phyloP scores from a whole-genome alignment of 2,113 vertebrate species.

The Riparia riparia region DNA sequence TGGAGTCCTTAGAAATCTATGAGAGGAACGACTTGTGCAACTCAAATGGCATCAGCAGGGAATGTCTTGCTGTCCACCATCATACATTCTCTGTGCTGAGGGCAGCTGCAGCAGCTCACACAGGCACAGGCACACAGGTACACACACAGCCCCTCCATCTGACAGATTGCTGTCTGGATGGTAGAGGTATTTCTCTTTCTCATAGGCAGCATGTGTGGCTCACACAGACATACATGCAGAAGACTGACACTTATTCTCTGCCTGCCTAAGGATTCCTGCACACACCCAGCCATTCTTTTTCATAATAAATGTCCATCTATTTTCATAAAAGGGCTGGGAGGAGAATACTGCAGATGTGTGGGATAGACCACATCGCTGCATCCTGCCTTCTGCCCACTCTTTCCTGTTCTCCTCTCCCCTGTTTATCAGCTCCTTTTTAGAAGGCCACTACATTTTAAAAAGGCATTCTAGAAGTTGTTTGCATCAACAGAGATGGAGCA shows the following conservation, averaged over 20 bases:
- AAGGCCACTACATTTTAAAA: constrained; percentile 51
- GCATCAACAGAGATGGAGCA: neutral
- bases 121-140: neutral
- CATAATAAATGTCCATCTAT: constrained; percentile 57
- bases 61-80: neutral
- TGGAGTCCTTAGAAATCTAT: neutral
- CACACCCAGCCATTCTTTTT: constrained; percentile 26
- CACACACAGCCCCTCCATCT: neutral
- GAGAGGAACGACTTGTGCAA: fast-evolving
- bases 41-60: neutral
- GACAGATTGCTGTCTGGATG: neutral
- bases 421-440: constrained; percentile 26
- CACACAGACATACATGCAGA: neutral
- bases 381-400: neutral
- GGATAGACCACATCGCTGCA: neutral
- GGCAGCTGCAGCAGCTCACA: neutral
- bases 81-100: neutral
- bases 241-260: neutral
- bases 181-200: neutral
- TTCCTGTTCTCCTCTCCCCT: neutral
- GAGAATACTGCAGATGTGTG: neutral
- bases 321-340: constrained; percentile 29
- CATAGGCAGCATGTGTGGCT: neutral
- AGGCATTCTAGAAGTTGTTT: constrained; percentile 42
- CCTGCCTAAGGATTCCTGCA: neutral